phyloP scores from a whole-genome alignment of 2,888 invertebrate genomes.

The Drosophila ustulata region DNA sequence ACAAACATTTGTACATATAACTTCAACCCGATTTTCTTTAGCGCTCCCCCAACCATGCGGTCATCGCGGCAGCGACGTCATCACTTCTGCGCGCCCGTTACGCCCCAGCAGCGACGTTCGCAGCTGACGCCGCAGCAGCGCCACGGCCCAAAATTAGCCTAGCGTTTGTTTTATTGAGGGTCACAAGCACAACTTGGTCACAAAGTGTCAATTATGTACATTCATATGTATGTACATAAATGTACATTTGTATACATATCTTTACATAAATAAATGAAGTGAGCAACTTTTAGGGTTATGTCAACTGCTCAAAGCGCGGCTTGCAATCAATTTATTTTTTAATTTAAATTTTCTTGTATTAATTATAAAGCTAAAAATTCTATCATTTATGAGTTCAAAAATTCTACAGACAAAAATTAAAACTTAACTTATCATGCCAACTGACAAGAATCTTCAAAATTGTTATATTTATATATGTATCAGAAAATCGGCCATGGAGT shows the following conservation, averaged over 20 bases:
- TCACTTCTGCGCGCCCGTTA: conserved; percentile 60
- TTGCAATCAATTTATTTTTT: conserved; percentile 8
- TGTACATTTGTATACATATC: not conserved
- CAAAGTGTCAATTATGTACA: conserved; percentile 20
- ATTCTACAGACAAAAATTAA: no score
- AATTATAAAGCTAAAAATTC: no score
- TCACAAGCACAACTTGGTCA: conserved; percentile 26
- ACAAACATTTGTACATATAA: conserved; percentile 1
- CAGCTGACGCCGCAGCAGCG: conserved; percentile 39
- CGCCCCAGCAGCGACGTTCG: conserved; percentile 58
- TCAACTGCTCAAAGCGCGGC: conserved; percentile 4
- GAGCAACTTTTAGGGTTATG: conserved; percentile 24
- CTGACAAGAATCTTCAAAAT: no score
- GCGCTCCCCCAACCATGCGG: conserved; percentile 34
- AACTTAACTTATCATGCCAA: no score
- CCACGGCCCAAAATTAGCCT: conserved; percentile 43
- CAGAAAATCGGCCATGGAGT: no score
- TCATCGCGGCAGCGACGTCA: conserved; percentile 64
- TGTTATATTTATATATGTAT: no score
- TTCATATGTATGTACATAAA: not conserved
- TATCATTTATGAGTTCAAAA: no score
- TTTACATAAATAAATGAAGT: not conserved
- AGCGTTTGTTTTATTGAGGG: conserved; percentile 39
- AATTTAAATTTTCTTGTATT: no score
- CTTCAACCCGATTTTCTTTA: conserved; percentile 7